Evolutionary conservation across 2,113 vertebrate genomes (phyloP).

Genomic region (Anoura caudifer): DNA sequence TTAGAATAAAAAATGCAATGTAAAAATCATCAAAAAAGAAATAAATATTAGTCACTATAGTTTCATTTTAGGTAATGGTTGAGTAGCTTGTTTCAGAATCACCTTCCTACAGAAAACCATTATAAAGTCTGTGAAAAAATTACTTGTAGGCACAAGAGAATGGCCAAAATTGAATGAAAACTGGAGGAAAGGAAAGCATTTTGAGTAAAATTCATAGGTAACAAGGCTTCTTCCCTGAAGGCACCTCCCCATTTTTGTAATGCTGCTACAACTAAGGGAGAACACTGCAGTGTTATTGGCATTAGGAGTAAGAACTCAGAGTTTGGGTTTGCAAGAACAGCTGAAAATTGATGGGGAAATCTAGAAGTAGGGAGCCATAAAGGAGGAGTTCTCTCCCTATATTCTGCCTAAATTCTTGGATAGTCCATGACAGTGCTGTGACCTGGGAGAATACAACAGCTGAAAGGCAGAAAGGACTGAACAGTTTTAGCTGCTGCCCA

Average conservation of each 20-base stretch:
- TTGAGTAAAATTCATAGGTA: background rate
- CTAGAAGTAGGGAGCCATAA: background rate
- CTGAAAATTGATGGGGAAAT: background rate
- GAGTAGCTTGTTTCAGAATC: constrained; percentile 13
- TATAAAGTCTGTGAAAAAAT: background rate
- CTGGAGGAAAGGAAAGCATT: background rate
- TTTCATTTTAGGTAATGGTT: background rate
- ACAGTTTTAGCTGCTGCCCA: background rate
- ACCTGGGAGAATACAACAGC: background rate
- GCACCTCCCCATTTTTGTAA: background rate
- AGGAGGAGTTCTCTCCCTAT: background rate
- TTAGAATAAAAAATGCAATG: too few relatives aligned
- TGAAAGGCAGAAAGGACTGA: background rate
- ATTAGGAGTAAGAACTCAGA: background rate
- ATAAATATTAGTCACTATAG: background rate
- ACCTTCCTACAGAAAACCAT: background rate
- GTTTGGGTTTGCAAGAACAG: background rate
- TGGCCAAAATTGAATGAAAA: background rate
- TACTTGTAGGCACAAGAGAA: background rate
- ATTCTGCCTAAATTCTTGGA: background rate
- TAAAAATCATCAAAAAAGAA: too few relatives aligned
- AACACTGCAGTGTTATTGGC: background rate
- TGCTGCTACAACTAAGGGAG: background rate
- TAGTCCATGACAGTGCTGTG: background rate
- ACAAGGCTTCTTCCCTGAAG: background rate